These are phyloP conservation scores for Dendropsophus ebraccatus DNA, from an alignment of 2,113 vertebrate genomes.

Conservation along the genomic window DNA sequence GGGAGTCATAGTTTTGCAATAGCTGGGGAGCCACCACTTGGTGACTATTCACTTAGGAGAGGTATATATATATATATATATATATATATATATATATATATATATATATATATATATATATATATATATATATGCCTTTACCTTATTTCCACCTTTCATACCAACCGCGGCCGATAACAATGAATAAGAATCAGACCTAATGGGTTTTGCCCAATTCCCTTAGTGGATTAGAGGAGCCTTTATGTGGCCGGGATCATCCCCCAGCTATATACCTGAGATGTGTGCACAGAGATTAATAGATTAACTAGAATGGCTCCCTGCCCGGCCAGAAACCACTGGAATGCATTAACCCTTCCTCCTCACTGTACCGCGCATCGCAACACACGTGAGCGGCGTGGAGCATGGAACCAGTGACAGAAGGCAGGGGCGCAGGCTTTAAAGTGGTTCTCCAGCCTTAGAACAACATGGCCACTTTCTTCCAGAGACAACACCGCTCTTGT, in stretches of 20 bases:
- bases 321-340: background rate
- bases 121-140: too few relatives aligned
- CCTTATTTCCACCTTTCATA: background rate
- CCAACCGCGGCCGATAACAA: background rate
- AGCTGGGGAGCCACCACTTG: too few relatives aligned
- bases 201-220: background rate
- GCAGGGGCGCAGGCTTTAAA: too few relatives aligned
- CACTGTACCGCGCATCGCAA: background rate
- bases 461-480: too few relatives aligned
- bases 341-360: background rate
- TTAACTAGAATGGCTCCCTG: background rate
- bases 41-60: background rate
- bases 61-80: too few relatives aligned
- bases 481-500: too few relatives aligned
- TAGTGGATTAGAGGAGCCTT: background rate
- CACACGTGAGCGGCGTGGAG: background rate
- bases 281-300: background rate
- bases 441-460: too few relatives aligned
- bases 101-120: too few relatives aligned
- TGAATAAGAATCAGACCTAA: background rate
- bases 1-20: too few relatives aligned
- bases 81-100: too few relatives aligned
- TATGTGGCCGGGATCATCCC: background rate
- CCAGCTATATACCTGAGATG: background rate
- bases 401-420: background rate